Evolutionary conservation across 2,888 invertebrate genomes (phyloP), one percentile per base, ranked within the genome.

Genomic region (Metacarcinus magister): DNA sequence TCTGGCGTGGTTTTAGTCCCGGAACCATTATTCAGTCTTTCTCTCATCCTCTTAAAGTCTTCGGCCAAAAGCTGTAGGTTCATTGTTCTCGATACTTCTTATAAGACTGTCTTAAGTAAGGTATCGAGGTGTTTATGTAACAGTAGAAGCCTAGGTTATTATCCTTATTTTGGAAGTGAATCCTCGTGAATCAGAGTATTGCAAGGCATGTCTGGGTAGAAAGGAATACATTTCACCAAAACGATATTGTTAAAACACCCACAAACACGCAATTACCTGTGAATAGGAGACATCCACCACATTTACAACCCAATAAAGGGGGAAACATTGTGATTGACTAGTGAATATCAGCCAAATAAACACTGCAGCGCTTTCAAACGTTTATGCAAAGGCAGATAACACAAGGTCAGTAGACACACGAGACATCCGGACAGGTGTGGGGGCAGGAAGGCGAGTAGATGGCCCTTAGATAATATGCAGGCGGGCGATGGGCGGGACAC

Each of bases 401-500:
- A 39, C 2, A 19, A 87, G 87, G 16, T n/a, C 87, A 39, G 19
- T 32, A 87, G 39, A 87, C 87, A 87, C 87, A 87, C 39, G 87
- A 32, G 87, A 32, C 8, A 10, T 39, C 87, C 32, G 32, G 32
- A 8, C 39, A 87, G 39, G 16, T 87, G 32, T 13, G 87, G 16
- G 39, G 39, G 87, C 13, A 13, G 87, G 87, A 87, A 87, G 87
- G 87, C 39, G 87, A 87, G 87, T 32, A 32, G 87, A 87, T 87
- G 32, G 32, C 87, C 39, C 39, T 16, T 39, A 39, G 87, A 87
- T 87, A 39, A 10, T 19, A 39, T 39, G 87, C 75, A 39, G 32
- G 87, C 28, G 87, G 39, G 28, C 39, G 10, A 28, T 28, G n/a
- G 87, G 39, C 39, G 39, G 87, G 87, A 16, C 16, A 39, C 87